phyloP scores from a whole-genome alignment of 2,888 invertebrate species.

The Catocala fraxini region DNA sequence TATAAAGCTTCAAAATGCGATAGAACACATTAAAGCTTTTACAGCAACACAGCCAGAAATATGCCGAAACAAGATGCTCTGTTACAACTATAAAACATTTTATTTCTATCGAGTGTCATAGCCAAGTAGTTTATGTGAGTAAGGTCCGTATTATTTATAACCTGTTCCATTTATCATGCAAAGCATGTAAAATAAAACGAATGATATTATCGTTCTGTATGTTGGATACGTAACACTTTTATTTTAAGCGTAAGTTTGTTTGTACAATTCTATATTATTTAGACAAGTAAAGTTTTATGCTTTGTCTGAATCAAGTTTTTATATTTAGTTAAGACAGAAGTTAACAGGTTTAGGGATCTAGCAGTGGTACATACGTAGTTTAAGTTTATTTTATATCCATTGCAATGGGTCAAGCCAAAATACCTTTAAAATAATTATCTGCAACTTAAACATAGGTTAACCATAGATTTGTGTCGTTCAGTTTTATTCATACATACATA shows the following conservation, averaged over 20 bases:
- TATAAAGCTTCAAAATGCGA: constrained; percentile 1
- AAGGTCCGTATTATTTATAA: constrained; percentile 49
- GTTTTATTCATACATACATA: too few species aligned
- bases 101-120: constrained; percentile 52
- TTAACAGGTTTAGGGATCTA: too few species aligned
- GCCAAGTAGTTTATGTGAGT: constrained; percentile 47
- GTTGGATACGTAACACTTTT: constrained; percentile 2
- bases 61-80: constrained; percentile 43
- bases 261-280: not conserved
- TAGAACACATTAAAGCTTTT: constrained; percentile 31
- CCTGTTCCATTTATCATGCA: constrained; percentile 43
- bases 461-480: too few species aligned
- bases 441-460: too few species aligned
- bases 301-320: too few species aligned
- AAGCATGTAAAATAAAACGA: constrained; percentile 44
- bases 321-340: too few species aligned
- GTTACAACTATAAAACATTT: constrained; percentile 51
- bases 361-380: too few species aligned
- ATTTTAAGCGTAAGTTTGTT: not conserved
- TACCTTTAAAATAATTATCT: too few species aligned
- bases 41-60: constrained; percentile 28
- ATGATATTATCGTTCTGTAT: constrained; percentile 26
- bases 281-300: not conserved
- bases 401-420: too few species aligned
- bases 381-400: too few species aligned